These are phyloP conservation scores for Apostichopus leukothele DNA, from an alignment of 53 echinoderm and acorn worm species.

Conservation along the genomic window DNA sequence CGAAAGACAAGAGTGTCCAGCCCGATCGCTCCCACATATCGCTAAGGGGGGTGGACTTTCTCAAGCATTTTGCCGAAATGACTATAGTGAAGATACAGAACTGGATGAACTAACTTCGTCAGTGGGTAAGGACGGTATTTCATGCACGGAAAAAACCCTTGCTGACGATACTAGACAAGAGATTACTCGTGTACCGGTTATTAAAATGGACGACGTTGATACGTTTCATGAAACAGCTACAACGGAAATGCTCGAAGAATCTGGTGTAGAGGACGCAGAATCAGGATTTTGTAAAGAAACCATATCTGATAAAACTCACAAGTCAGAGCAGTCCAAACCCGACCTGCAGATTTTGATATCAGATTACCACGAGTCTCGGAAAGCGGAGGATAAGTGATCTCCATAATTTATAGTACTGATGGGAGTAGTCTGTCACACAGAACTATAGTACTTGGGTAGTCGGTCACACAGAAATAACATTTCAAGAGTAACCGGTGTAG, in stretches of 20 bases:
- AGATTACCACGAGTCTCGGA: background rate
- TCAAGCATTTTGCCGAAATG: background rate
- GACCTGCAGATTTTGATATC: no score
- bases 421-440: no score
- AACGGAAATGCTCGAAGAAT: background rate
- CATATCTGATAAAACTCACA: background rate
- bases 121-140: background rate
- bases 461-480: no score
- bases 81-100: background rate
- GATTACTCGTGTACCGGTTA: background rate
- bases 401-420: background rate
- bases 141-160: no score
- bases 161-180: background rate
- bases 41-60: background rate
- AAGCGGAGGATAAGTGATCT: background rate
- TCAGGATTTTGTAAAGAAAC: background rate
- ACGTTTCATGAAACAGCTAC: background rate
- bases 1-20: slow-evolving; percentile 32
- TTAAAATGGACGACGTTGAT: background rate
- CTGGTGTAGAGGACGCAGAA: background rate
- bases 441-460: no score
- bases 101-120: background rate
- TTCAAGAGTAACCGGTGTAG: no score
- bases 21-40: slow-evolving; percentile 30
- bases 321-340: no score